Percentiles rank a stretch among this genome's conserved stretches.
These are phyloP conservation scores for Agapornis roseicollis DNA, from an alignment of 2,113 vertebrate genomes.

Conservation along the genomic window DNA sequence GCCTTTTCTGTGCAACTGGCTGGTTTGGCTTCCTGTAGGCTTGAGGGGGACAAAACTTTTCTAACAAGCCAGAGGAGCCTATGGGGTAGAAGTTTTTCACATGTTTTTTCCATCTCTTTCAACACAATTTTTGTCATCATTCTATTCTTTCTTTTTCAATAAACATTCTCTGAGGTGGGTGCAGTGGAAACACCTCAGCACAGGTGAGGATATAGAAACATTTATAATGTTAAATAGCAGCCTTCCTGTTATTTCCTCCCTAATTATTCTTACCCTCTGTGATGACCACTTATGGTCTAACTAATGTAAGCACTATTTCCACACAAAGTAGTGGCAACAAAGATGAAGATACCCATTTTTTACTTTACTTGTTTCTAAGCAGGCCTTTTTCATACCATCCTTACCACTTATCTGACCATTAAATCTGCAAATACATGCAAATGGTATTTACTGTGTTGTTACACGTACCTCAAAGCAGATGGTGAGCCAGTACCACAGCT, in stretches of 20 bases:
- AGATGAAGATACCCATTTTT: not conserved
- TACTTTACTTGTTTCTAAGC: not conserved
- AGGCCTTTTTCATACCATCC: constrained; percentile 3
- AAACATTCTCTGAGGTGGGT: not conserved
- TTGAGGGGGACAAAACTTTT: not conserved
- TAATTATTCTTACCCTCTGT: not conserved
- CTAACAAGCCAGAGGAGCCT: not conserved
- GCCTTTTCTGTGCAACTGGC: not conserved
- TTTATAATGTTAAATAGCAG: not conserved
- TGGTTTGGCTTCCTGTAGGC: not conserved
- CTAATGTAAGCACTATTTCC: not conserved
- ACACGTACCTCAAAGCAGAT: constrained; percentile 3
- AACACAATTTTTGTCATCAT: not conserved
- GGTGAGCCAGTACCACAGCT: not conserved
- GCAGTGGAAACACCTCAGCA: not conserved
- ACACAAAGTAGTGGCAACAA: not conserved
- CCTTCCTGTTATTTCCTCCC: not conserved
- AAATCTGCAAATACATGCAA: constrained; percentile 20
- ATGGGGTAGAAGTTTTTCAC: not conserved
- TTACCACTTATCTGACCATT: constrained; percentile 37
- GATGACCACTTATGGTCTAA: not conserved
- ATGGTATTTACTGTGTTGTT: constrained; percentile 10
- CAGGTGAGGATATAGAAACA: not conserved
- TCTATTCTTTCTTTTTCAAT: not conserved
- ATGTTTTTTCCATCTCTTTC: not conserved